A percentile compares a stretch with the other conserved stretches of the same genome.
These are phyloP conservation scores for Poecilia latipinna DNA, from an alignment of 2,113 vertebrate genomes.

Conservation along the genomic window DNA sequence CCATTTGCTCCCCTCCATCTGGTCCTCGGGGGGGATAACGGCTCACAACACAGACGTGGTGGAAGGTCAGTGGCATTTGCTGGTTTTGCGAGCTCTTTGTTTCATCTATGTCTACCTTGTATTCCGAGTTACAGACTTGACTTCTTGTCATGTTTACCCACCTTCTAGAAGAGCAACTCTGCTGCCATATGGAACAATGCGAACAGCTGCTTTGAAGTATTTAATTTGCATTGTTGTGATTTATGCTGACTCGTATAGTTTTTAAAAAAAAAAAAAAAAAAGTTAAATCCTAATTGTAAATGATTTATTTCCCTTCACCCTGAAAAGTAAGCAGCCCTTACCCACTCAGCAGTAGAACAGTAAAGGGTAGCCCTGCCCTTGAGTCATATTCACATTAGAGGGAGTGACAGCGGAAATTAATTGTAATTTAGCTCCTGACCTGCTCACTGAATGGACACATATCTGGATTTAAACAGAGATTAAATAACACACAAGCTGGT, in stretches of 20 bases:
- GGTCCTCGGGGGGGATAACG: constrained; percentile 50
- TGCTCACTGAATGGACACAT: constrained; percentile 21
- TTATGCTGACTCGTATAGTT: not conserved
- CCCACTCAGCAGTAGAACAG: constrained; percentile 25
- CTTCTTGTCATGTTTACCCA: not conserved
- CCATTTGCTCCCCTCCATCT: constrained; percentile 49
- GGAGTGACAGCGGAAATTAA: constrained; percentile 47
- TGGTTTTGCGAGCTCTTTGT: constrained; percentile 40
- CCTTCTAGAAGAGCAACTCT: not conserved
- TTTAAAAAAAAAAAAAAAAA: not conserved
- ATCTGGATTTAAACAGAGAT: not conserved
- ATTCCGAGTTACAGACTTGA: not conserved
- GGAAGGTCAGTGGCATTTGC: constrained; percentile 15
- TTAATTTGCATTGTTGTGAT: not conserved
- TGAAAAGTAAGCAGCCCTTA: constrained; percentile 18
- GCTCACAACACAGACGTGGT: constrained; percentile 2
- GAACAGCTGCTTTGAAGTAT: not conserved
- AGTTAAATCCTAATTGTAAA: not conserved
- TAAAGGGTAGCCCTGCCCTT: constrained; percentile 52
- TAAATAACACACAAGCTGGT: not conserved
- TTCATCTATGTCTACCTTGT: constrained; percentile 5
- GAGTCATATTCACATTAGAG: constrained; percentile 52
- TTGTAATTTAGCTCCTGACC: constrained; percentile 22
- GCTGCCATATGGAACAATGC: not conserved
- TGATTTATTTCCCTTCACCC: not conserved